Base-by-base conservation (phyloP, 2,888 invertebrate species). In the Hydrotaea cyrtoneurina region DNA sequence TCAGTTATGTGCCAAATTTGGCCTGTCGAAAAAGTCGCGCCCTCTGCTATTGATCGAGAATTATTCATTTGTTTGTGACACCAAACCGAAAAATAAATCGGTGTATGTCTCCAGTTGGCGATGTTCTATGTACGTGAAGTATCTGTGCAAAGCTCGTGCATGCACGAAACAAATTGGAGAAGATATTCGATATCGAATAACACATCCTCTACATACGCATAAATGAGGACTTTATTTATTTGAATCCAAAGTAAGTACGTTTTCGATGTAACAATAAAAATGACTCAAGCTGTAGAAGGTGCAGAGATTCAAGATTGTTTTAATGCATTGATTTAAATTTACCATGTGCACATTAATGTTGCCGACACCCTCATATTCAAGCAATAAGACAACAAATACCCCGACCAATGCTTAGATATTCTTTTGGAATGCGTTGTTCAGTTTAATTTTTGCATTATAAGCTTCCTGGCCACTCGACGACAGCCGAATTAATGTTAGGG, bases 111-210 rank as follows among this genome's bases (percentile, higher is more conserved):
- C 86, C 50, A 86, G 86, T 78, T 89, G 89, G 89, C 86, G 88
- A 17, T 89, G 88, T 80, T 86, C 88, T 2, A 86, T 84, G 78
- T 87, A 88, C 75, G 86, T 83, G 10, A 87, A 86, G 31, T 72
- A 87, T 66, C 62, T 79, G 23, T 89, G 89, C 73, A 89, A 86
- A 69, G 88, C 88, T 21, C 86, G 87, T 43, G 89, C 89, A 0
- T 80, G 81, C 21, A 88, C 88, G 7, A 88, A 86, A 75, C 64
- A 86, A 69, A 80, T 88, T 19, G 88, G 87, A 7, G 69, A 80
- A 3, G 87, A 88, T 55, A 84, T 91, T 19, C 88, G 87, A 80
- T 90, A 89, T 81, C 88, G 87, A 19, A 84, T 88, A 64, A 88
- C 87, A 11, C 87, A 88, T 84, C 87, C 88, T 31, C 78, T 87